Base-by-base conservation (phyloP, 2,888 invertebrate genomes). In the Apantesis nais region DNA sequence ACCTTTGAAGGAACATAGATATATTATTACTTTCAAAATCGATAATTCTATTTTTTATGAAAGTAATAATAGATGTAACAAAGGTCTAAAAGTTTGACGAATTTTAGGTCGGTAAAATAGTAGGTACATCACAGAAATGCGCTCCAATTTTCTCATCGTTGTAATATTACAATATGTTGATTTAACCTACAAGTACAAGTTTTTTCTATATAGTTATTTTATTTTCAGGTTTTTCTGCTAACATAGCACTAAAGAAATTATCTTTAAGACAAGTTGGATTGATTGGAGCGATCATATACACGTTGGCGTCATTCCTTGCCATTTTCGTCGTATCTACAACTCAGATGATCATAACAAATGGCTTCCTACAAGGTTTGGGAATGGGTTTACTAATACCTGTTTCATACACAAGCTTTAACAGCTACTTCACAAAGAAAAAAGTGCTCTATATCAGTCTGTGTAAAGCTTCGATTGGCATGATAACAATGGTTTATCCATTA, bases 301-400 rank as follows among this genome's bases (percentile, higher is more conserved):
- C 96, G 19, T 68, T 96, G 44, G 97, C 97, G 52, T 96, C 96
- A 68, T 94, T 97, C 55, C 83, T 96, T 73, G 95, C 96, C 29
- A 95, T 96, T 71, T 97, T 97, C 81, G 96, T 96, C 0, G 95
- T 90, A 2, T 96, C 96, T 19, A 95, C 97, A 60, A 91, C 95
- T 68, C 96, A 97, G 80, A 89, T 97, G 81, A 94, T 97, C 62
- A 83, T 97, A 71, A 95, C 96, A 34, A 97, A 96, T 89, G 96
- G 97, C 70, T 88, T 97, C 74, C 87, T 97, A 11, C 96, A 96
- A 90, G 96, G 96, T 81, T 82, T 95, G 37, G 97, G 97, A 69
- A 96, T 97, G 86, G 97, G 97, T 0, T 86, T 97, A 7, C 96
- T 97, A 81, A 95, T 97, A 79, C 97, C 97, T n/a, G 95, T 97